Evolutionary conservation across 2,888 invertebrate species (phyloP).

Genomic region (Pseudococcus longispinus): DNA sequence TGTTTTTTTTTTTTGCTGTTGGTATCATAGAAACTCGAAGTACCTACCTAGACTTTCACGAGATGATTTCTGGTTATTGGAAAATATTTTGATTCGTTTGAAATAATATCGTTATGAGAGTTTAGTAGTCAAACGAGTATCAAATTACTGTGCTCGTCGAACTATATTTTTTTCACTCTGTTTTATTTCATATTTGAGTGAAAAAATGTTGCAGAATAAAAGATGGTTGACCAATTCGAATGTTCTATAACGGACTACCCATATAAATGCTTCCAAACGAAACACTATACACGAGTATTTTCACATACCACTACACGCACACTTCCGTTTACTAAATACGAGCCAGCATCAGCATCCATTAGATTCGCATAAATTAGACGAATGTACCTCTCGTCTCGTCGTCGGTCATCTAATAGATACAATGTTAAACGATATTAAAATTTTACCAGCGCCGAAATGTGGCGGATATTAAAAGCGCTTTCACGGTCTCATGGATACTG

Average conservation of each 20-base stretch:
- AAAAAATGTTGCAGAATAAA: not conserved
- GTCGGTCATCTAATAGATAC: not conserved
- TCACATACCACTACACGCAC: not conserved
- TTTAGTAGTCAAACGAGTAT: constrained; percentile 34
- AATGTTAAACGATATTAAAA: constrained; percentile 31
- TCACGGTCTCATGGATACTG: constrained; percentile 44
- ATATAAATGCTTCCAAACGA: not conserved
- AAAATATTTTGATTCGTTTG: not conserved
- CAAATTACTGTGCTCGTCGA: not conserved
- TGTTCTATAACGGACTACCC: not conserved
- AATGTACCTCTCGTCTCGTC: not conserved
- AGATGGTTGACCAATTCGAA: constrained; percentile 16
- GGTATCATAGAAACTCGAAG: not conserved
- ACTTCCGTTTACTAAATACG: too few relatives aligned
- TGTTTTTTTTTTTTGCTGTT: not conserved
- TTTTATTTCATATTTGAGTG: not conserved
- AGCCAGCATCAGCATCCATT: not conserved
- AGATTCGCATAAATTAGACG: constrained; percentile 9
- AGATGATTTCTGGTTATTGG: constrained; percentile 14
- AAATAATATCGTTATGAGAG: not conserved
- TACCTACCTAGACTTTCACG: not conserved
- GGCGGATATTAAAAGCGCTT: constrained; percentile 46
- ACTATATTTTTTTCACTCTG: not conserved
- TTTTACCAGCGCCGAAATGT: constrained; percentile 6
- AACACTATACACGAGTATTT: not conserved